phyloP scores from a whole-genome alignment of 2,113 vertebrate species.

The Chaenocephalus aceratus region DNA sequence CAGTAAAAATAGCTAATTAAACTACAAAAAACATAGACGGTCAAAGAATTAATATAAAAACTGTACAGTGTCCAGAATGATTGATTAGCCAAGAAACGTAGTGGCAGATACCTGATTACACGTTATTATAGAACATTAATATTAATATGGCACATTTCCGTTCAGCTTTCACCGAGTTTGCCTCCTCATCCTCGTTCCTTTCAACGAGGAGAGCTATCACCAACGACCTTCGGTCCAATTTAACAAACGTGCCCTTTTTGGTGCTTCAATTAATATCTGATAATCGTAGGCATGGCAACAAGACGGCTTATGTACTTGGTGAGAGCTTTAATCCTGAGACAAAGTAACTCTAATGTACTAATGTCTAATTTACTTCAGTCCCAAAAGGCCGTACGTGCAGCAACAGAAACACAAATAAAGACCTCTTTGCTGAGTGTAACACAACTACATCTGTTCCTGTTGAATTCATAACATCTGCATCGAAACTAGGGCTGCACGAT shows the following conservation, averaged over 20 bases:
- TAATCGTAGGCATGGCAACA: constrained; percentile 30
- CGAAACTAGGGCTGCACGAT: too few species aligned
- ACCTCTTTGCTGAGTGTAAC: not conserved
- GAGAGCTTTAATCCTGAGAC: not conserved
- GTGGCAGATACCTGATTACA: too few species aligned
- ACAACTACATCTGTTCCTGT: not conserved
- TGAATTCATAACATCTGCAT: not conserved
- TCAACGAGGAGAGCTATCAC: not conserved
- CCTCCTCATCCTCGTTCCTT: not conserved
- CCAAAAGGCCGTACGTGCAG: too few species aligned
- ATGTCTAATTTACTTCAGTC: not conserved
- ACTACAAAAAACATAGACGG: too few species aligned
- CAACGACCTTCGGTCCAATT: constrained; percentile 3
- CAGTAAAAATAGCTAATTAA: too few species aligned
- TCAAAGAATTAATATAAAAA: too few species aligned
- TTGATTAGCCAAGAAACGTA: too few species aligned
- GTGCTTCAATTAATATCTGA: not conserved
- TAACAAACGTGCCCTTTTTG: not conserved
- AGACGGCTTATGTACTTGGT: not conserved
- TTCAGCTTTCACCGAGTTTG: not conserved
- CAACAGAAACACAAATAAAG: not conserved
- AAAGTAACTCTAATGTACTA: not conserved
- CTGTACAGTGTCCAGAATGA: too few species aligned
- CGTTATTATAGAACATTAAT: too few species aligned
- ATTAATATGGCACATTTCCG: not conserved